Conservation (phyloP, 53 echinoderm and acorn worm genomes). For the Apostichopus leukothele region DNA sequence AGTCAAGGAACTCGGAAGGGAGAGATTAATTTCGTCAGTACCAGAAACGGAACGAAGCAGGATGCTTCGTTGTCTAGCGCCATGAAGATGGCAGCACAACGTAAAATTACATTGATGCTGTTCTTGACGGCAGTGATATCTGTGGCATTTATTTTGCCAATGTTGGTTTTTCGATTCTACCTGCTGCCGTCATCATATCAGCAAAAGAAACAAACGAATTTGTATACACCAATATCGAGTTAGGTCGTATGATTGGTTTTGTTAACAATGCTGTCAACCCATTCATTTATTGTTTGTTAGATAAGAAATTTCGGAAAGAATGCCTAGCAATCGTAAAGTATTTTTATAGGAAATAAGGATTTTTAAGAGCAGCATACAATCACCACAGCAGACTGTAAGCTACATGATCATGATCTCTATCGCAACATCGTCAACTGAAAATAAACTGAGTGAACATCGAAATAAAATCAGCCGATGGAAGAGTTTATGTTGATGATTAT, state of each 20-base stretch:
- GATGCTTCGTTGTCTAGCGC: not conserved
- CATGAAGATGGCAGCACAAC: conserved; percentile 3
- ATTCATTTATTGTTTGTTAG: conserved; percentile 22
- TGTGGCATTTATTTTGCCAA: not conserved
- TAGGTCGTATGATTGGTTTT: not conserved
- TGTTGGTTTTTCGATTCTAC: not conserved
- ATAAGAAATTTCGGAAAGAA: conserved; percentile 11
- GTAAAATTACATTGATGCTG: conserved; percentile 22
- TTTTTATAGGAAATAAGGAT: not conserved
- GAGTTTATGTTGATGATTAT: no score
- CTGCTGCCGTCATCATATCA: not conserved
- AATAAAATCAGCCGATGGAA: no score
- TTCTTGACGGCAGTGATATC: not conserved
- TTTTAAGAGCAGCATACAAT: no score
- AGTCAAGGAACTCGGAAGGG: no score
- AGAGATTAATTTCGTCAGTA: no score
- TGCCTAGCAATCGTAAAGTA: not conserved
- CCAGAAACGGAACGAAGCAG: no score
- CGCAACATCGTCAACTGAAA: no score
- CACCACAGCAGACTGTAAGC: no score
- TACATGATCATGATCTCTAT: no score
- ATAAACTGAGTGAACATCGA: no score
- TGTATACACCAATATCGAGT: not conserved
- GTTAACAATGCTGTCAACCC: conserved; percentile 22
- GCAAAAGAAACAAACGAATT: not conserved